Evolutionary conservation across 2,113 vertebrate species (phyloP).

Genomic region (Chlorodrepanis virens): DNA sequence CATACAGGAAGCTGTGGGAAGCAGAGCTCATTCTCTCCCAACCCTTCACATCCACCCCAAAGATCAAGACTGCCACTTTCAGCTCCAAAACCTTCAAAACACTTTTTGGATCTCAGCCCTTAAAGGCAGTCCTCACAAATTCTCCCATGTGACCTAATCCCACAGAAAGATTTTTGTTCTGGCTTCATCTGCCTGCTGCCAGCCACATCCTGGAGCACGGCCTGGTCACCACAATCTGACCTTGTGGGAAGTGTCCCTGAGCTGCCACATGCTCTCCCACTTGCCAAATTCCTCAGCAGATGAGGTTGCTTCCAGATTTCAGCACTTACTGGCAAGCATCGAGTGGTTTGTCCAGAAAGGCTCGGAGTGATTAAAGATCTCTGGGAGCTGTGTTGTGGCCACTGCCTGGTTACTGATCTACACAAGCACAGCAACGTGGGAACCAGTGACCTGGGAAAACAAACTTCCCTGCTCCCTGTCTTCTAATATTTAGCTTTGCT

Average conservation of each 20-base stretch:
- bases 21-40: neutral
- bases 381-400: neutral
- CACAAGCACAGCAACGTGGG: neutral
- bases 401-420: conserved; percentile 5
- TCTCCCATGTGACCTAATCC: neutral
- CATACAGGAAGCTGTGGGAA: rapidly evolving
- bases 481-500: neutral
- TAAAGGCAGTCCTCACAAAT: neutral
- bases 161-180: neutral
- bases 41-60: neutral
- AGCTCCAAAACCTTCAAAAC: neutral
- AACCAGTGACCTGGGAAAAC: neutral
- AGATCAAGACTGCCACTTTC: neutral
- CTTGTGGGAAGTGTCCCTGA: neutral
- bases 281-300: neutral
- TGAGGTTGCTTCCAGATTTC: neutral
- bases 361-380: neutral
- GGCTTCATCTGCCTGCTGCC: rapidly evolving
- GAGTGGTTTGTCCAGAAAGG: neutral
- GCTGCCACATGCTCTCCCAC: neutral
- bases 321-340: neutral
- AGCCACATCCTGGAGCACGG: rapidly evolving
- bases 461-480: neutral
- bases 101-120: neutral
- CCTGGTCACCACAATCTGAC: neutral